Evolutionary conservation across 2,113 vertebrate genomes (phyloP).

Genomic region (Shinisaurus crocodilurus): DNA sequence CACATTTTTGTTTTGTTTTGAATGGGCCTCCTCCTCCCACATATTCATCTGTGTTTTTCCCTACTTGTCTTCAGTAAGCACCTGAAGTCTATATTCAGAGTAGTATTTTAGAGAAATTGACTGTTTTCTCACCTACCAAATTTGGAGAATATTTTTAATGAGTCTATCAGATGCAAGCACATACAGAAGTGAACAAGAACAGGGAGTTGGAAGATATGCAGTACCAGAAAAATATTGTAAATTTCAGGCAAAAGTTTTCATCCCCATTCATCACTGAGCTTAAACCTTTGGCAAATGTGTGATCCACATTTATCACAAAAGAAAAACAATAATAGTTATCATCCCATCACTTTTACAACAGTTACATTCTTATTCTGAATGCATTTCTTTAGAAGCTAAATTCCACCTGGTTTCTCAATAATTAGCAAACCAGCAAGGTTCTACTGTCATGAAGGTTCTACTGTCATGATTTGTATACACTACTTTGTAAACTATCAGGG

Average conservation of each 20-base stretch:
- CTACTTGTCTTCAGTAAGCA: background rate
- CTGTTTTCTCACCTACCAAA: background rate
- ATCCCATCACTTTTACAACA: background rate
- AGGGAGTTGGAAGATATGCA: background rate
- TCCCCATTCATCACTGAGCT: background rate
- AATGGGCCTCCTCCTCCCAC: background rate
- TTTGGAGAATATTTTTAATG: background rate
- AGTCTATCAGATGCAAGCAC: background rate
- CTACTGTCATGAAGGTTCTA: too few species aligned
- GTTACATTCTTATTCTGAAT: background rate
- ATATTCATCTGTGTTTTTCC: background rate
- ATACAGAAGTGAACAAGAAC: background rate
- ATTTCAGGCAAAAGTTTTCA: background rate
- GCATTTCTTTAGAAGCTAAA: background rate
- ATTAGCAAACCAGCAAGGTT: background rate
- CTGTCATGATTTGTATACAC: too few species aligned
- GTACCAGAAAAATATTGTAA: background rate
- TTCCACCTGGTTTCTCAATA: slow-evolving; percentile 3
- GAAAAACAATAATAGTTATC: background rate
- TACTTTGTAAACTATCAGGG: too few species aligned
- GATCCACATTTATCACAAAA: background rate
- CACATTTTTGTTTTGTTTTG: background rate
- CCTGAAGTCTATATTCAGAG: background rate
- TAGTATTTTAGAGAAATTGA: background rate
- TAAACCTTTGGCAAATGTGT: background rate